Conservation (phyloP, 2,113 vertebrate genomes). For the Rhegmatorhina hoffmannsi region DNA sequence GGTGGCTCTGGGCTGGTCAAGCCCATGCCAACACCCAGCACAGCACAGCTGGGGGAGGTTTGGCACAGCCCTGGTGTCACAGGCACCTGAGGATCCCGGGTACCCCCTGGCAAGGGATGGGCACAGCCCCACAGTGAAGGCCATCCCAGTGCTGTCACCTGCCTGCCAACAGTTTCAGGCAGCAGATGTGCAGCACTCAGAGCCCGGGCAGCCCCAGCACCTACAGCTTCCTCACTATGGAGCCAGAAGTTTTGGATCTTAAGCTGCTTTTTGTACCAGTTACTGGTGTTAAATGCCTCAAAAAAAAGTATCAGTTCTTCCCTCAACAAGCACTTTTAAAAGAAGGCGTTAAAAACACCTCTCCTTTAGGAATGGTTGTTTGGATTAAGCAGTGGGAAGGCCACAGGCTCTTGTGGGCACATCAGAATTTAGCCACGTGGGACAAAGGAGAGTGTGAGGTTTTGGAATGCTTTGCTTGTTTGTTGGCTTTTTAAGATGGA, state of each 20-base stretch:
- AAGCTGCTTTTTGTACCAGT: not conserved
- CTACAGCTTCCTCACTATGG: not conserved
- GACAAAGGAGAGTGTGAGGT: not conserved
- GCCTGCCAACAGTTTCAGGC: not conserved
- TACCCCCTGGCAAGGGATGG: not conserved
- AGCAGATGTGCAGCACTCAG: not conserved
- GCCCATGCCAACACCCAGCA: not conserved
- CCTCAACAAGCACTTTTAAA: not conserved
- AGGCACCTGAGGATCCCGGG: not conserved
- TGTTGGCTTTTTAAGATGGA: not conserved
- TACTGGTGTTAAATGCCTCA: not conserved
- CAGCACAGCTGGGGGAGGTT: not conserved
- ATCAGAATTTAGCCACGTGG: not conserved
- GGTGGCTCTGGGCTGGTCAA: not conserved
- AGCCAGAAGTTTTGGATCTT: not conserved
- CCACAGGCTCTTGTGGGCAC: not conserved
- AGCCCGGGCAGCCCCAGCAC: not conserved
- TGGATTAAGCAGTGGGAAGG: not conserved
- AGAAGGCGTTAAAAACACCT: not conserved
- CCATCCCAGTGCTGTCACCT: not conserved
- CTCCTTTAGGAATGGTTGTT: not conserved
- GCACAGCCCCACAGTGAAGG: not conserved
- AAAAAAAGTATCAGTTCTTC: not conserved
- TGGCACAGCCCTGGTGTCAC: fast-evolving
- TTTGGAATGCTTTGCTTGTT: not conserved